Conservation (phyloP, 2,113 vertebrate genomes). For the Callaeas wilsoni region DNA sequence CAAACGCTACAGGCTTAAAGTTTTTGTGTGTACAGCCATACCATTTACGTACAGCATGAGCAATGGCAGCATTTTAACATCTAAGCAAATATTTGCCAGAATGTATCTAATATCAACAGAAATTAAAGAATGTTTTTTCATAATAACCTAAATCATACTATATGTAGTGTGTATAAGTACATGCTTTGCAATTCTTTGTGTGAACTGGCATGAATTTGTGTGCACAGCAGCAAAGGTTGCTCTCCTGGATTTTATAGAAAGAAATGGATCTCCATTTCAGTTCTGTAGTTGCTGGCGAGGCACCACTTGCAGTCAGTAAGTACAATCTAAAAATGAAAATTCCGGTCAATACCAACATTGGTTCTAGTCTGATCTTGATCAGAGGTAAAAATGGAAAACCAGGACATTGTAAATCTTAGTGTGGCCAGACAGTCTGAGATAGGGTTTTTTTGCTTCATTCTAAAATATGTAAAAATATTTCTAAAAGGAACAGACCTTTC, state of each 20-base stretch:
- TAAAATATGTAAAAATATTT: neutral
- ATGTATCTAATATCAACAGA: neutral
- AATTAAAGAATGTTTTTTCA: neutral
- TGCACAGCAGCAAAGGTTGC: neutral
- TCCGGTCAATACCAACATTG: neutral
- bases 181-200: neutral
- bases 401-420: neutral
- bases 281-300: neutral
- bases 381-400: neutral
- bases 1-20: slow-evolving; percentile 26
- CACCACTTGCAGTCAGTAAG: neutral
- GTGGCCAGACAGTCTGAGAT: neutral
- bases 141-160: neutral
- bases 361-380: neutral
- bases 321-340: neutral
- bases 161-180: neutral
- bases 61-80: slow-evolving; percentile 67
- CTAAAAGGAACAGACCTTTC: neutral
- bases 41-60: slow-evolving; percentile 59
- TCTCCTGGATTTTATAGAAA: neutral
- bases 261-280: neutral
- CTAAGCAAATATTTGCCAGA: neutral
- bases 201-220: neutral
- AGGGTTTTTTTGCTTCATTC: accelerated
- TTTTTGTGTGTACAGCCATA: neutral